Evolutionary conservation across 2,113 vertebrate species (phyloP), one percentile per base, ranked within the genome.

Genomic region (Tupaia tana): DNA sequence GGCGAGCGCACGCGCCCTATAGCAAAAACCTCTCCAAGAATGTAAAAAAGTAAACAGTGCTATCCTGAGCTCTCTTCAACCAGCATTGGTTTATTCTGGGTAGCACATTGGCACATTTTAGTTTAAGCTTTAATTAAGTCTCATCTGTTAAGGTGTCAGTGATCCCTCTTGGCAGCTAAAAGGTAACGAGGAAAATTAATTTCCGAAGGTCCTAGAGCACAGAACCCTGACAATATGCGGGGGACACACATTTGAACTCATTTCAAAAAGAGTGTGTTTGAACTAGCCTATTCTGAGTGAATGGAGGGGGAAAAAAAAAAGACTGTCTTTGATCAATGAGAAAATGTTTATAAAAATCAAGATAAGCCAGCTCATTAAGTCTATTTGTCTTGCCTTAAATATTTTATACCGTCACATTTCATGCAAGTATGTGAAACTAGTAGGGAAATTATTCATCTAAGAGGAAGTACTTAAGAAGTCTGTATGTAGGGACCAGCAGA

Each of bases 301-400:
- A 75, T 1, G 85, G 27, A 85, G 80, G 10, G 16, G 1, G 24
- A 34, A 43, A 27, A 31, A 27, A 71, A 54, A 59, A 66, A 58
- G 15, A 54, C 25, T 58, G 52, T 31, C 78, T 95, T 95, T 96
- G 90, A 92, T 87, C 93, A 93, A 63, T 82, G 78, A 88, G 90
- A 96, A 94, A 93, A 90, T 95, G 59, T 88, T 97, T 92, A 75
- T 73, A 82, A 92, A 96, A 97, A 84, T 93, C 64, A 94, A 96
- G 84, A 90, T 95, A 95, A 95, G 69, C 31, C n/a, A 63, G 86
- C 70, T 95, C 81, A 96, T 93, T 94, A 80, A 71, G 82, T 87
- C 77, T 96, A 74, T 88, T 93, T 94, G 71, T 84, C 71, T 88
- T 95, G 93, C 70, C 69, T 61, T 96, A 89, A 89, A 69, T 90